Base-by-base conservation (phyloP, 2,888 invertebrate species). In the Drosophila quasianomalipes region DNA sequence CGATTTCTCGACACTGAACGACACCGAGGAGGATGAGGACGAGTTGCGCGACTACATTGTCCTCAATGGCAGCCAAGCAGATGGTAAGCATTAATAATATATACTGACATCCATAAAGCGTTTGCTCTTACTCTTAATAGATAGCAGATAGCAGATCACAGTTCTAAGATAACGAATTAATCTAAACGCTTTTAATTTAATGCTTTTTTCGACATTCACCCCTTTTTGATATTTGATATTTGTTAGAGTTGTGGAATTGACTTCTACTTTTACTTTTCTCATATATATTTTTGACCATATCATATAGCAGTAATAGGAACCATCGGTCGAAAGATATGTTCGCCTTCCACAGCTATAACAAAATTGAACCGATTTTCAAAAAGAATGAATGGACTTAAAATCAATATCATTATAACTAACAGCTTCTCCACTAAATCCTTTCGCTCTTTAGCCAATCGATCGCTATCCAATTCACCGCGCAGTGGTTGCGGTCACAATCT, bases 1-100 rank as follows among this genome's bases (percentile, higher is more conserved):
- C 60, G 97, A 97, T 82, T 95, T 96, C 82, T 97, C 97, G 39
- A 57, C 57, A n/a, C 94, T 97, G 0, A 96, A 96, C 26, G 97
- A 97, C 83, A 96, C 97, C 59, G 97, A 97, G 79, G 97, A 97
- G 61, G 97, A 97, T n/a, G 94, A 92, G 58, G 93, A 93, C 41
- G 93, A 95, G 53, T 90, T 92, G 70, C 87, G 94, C 85, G 85
- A 83, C 55, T 85, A 80, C 33, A 76, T 86, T 35, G 84, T 82
- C 12, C 70, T 82, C 14, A 83, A 79, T 55, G 91, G 90, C 55
- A 86, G 77, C 51, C 86, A 85, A 39, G 78, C 68, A 22, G 92
- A 92, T 69, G 89, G 92, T 92, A 67, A 85, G 76, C 62, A 35
- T 54, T 16, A 9, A 16, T 1, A 47, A 47, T n/a, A 12, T 22